Evolutionary conservation across 2,797 vertebrate species (phyloP).

Genomic region (Gobio occitaniae): DNA sequence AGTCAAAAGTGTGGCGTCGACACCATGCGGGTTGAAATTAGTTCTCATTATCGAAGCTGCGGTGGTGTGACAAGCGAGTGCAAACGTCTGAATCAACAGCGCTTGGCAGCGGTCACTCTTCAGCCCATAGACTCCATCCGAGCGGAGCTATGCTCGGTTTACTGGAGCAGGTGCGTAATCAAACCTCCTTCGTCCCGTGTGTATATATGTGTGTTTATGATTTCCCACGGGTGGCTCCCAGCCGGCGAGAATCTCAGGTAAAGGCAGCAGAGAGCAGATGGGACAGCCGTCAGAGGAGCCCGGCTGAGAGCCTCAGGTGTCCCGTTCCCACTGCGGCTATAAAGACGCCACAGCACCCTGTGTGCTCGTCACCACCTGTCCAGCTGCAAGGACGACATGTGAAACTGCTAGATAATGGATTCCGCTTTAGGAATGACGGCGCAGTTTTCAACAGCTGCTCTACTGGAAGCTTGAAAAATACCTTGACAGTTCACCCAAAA

Average conservation of each 20-base stretch:
- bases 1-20: conserved; percentile 42
- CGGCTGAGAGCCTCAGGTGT: conserved; percentile 57
- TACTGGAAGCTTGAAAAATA: background rate
- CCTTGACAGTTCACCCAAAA: background rate
- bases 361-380: conserved; percentile 43
- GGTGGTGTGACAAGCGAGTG: conserved; percentile 43
- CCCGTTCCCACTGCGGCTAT: conserved; percentile 25
- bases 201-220: conserved; percentile 36
- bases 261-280: conserved; percentile 49
- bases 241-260: conserved; percentile 44
- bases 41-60: conserved; percentile 51
- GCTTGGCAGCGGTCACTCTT: conserved; percentile 52
- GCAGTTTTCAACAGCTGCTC: conserved; percentile 27
- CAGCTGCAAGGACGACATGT: conserved; percentile 51
- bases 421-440: conserved; percentile 19
- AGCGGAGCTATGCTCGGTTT: conserved; percentile 44
- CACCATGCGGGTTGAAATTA: conserved; percentile 44
- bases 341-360: conserved; percentile 36
- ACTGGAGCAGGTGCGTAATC: conserved; percentile 54
- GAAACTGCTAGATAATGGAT: conserved; percentile 11
- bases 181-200: conserved; percentile 24
- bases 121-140: conserved; percentile 21
- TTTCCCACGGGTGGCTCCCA: conserved; percentile 43
- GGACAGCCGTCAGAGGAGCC: conserved; percentile 45
- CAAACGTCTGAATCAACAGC: conserved; percentile 55